A percentile compares a stretch with the other conserved stretches of the same genome.
These are phyloP conservation scores for Lynx canadensis DNA, from an alignment of 2,113 vertebrate species.

Conservation along the genomic window DNA sequence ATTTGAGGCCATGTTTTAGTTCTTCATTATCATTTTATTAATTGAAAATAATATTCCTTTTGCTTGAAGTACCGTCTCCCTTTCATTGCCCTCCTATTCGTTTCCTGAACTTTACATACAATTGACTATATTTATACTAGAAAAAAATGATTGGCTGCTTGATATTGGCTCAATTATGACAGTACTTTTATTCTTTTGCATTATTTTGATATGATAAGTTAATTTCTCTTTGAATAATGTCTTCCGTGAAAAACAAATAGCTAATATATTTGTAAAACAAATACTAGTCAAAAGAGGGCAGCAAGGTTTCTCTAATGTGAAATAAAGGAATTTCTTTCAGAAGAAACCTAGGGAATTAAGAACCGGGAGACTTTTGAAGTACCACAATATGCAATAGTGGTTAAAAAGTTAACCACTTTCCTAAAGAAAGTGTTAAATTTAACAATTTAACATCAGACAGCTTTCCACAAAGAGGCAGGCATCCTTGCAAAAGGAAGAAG, in stretches of 20 bases:
- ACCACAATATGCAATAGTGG: too few relatives aligned
- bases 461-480: neutral
- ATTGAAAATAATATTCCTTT: neutral
- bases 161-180: neutral
- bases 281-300: conserved; percentile 44
- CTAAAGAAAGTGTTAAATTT: neutral
- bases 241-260: neutral
- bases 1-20: neutral
- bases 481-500: neutral
- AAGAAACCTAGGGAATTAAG: neutral
- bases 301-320: conserved; percentile 33
- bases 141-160: neutral
- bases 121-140: neutral
- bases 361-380: neutral
- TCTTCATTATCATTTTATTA: neutral
- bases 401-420: neutral
- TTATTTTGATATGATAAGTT: neutral
- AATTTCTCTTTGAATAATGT: neutral
- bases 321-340: neutral
- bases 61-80: neutral
- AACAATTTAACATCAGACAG: neutral
- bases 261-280: conserved; percentile 38
- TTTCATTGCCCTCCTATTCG: neutral
- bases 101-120: neutral
- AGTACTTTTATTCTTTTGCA: neutral